phyloP scores from a whole-genome alignment of 2,797 vertebrate genomes.

The Fratercula arctica region DNA sequence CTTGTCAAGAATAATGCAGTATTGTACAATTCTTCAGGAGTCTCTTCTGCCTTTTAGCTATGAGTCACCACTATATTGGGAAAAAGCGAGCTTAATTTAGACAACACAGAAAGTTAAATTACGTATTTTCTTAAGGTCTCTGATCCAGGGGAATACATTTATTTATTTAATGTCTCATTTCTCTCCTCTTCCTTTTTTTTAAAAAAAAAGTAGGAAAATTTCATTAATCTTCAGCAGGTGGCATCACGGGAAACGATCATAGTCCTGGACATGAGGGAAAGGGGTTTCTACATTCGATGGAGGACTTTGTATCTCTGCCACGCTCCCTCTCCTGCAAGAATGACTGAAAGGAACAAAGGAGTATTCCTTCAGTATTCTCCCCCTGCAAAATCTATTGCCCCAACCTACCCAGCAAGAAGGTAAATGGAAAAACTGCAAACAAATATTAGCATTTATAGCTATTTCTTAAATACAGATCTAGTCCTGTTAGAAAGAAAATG shows the following conservation, averaged over 20 bases:
- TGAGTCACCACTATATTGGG: slow-evolving; percentile 15
- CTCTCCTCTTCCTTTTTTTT: neutral
- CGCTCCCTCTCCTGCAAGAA: neutral
- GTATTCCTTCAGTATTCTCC: neutral
- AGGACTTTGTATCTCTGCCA: neutral
- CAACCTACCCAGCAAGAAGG: neutral
- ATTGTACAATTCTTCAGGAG: neutral
- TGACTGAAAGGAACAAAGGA: neutral
- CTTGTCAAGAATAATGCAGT: neutral
- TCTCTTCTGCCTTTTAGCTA: neutral
- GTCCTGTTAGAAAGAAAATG: neutral
- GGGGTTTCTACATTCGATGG: neutral
- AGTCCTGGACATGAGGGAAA: neutral
- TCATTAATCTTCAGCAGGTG: neutral
- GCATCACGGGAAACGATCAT: neutral
- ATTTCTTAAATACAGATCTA: neutral
- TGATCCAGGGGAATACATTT: neutral
- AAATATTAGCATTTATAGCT: neutral
- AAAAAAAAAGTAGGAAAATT: neutral
- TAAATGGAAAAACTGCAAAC: neutral
- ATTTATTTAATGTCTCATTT: neutral
- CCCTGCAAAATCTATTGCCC: neutral
- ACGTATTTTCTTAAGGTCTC: neutral
- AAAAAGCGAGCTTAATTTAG: slow-evolving; percentile 12
- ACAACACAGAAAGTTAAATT: neutral